Conservation (phyloP, 2,888 invertebrate genomes). For the Magallana nippona region DNA sequence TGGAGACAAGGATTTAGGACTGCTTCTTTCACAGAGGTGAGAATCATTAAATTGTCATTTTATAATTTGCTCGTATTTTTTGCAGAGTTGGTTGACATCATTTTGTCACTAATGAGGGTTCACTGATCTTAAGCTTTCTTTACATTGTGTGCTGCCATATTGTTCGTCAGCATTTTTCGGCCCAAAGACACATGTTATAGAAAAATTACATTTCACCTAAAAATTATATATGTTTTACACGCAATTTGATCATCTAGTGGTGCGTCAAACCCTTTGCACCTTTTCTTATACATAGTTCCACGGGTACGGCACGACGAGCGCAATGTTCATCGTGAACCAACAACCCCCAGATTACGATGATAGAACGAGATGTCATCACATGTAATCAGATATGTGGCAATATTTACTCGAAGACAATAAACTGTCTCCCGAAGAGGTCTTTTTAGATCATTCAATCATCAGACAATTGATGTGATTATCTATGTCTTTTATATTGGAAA, state of each 20-base stretch:
- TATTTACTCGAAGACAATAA: slow-evolving; percentile 26
- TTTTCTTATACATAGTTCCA: neutral
- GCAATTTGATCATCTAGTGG: neutral
- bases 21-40: slow-evolving; percentile 71
- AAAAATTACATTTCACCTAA: too few relatives aligned
- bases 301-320: neutral
- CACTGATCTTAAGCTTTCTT: neutral
- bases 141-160: neutral
- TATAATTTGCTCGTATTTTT: neutral
- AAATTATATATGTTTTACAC: neutral
- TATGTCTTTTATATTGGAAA: slow-evolving; percentile 18
- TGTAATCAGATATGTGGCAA: slow-evolving; percentile 25
- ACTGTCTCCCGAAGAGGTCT: neutral
- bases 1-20: slow-evolving; percentile 70
- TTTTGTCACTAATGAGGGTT: slow-evolving; percentile 11
- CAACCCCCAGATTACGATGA: neutral
- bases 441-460: slow-evolving; percentile 20
- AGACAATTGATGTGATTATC: slow-evolving; percentile 25
- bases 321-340: neutral
- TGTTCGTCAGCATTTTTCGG: neutral
- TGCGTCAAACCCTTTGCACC: neutral
- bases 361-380: neutral
- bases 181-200: neutral
- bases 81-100: neutral
- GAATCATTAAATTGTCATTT: slow-evolving; percentile 15